Conservation (phyloP, 1,140 invertebrate genomes). For the Drosophila aff. region DNA sequence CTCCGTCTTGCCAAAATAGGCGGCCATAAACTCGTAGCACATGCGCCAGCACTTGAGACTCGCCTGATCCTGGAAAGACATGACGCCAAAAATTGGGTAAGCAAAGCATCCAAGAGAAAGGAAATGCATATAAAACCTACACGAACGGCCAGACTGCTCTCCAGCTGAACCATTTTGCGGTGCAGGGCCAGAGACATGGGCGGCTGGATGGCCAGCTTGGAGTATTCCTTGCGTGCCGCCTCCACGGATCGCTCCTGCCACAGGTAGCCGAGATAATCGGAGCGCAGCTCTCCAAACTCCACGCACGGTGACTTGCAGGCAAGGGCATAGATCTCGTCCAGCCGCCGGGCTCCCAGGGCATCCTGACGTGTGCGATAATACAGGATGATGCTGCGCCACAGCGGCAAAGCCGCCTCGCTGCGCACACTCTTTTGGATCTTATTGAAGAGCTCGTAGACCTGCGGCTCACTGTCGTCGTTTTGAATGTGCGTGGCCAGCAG, state of each 20-base stretch:
- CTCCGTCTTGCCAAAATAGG: conserved; percentile 71
- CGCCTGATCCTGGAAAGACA: conserved; percentile 29
- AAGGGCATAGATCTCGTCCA: conserved; percentile 67
- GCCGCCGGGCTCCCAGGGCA: conserved; percentile 25
- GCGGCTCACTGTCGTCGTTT: conserved; percentile 55
- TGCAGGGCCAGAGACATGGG: conserved; percentile 73
- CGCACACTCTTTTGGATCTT: conserved; percentile 56
- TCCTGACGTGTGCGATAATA: conserved; percentile 64
- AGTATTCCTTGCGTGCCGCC: conserved; percentile 68
- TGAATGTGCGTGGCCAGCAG: conserved; percentile 63
- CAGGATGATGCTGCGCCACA: conserved; percentile 66
- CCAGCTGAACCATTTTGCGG: conserved; percentile 68
- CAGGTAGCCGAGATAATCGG: conserved; percentile 68
- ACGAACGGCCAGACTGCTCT: conserved; percentile 48
- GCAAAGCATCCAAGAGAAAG: rapidly evolving
- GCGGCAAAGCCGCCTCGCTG: conserved; percentile 17
- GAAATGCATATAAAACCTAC: conserved; percentile 8
- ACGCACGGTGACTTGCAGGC: conserved; percentile 58
- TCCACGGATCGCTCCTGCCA: conserved; percentile 66
- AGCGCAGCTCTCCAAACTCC: conserved; percentile 65
- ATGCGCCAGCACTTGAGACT: conserved; percentile 64
- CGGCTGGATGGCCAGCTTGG: conserved; percentile 63
- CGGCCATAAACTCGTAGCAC: conserved; percentile 73
- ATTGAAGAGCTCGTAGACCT: conserved; percentile 60
- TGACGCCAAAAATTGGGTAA: not conserved